These are phyloP conservation scores for Psammodynastes pulverulentus DNA, from an alignment of 2,113 vertebrate species.

Conservation along the genomic window DNA sequence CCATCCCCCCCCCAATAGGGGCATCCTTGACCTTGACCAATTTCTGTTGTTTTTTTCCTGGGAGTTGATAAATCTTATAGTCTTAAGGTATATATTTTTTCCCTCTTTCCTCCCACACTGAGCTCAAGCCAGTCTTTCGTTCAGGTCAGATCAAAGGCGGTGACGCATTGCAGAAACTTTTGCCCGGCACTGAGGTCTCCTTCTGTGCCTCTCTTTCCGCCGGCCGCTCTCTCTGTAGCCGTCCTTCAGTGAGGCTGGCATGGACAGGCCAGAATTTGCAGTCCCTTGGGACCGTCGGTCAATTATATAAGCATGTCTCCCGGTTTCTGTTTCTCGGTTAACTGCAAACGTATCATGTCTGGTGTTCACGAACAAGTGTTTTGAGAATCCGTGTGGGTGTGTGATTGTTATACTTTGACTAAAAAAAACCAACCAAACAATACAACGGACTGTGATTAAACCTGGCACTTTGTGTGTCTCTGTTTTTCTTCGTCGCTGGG, in stretches of 20 bases:
- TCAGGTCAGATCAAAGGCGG: neutral
- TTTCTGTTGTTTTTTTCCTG: too few relatives aligned
- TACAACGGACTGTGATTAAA: constrained; percentile 4
- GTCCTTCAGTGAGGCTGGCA: neutral
- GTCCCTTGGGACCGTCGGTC: neutral
- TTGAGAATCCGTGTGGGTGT: neutral
- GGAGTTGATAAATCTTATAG: neutral
- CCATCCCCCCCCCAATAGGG: too few relatives aligned
- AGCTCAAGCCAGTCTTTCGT: neutral
- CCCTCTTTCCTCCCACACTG: too few relatives aligned
- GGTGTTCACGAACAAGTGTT: neutral
- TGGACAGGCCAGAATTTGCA: too few relatives aligned
- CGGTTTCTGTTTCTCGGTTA: neutral
- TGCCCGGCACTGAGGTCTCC: too few relatives aligned
- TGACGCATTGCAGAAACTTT: neutral
- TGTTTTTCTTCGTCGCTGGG: neutral
- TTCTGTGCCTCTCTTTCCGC: neutral
- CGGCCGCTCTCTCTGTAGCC: neutral
- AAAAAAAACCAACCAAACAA: neutral
- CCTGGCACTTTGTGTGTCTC: neutral
- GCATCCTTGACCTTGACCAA: neutral
- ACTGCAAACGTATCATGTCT: neutral
- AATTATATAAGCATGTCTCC: neutral
- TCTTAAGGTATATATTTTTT: too few relatives aligned
- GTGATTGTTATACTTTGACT: neutral